phyloP scores from a whole-genome alignment of 2,797 vertebrate genomes.

The Microcaecilia unicolor region DNA sequence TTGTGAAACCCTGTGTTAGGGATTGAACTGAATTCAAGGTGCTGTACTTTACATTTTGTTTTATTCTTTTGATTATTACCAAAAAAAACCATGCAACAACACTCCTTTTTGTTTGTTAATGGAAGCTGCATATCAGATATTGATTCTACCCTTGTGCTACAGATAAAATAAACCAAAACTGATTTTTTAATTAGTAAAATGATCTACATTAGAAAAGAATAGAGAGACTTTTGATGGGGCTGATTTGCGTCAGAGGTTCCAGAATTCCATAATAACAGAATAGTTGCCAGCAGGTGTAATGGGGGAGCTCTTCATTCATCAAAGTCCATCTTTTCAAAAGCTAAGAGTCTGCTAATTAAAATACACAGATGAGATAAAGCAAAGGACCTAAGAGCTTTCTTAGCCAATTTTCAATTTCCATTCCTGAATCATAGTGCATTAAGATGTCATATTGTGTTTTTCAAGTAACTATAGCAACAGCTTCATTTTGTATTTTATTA shows the following conservation, averaged over 20 bases:
- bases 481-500: neutral
- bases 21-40: no score
- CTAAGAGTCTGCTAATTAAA: constrained; percentile 21
- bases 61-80: neutral
- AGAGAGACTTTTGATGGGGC: neutral
- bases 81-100: no score
- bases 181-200: constrained; percentile 8
- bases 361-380: constrained; percentile 6
- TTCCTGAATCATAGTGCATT: constrained; percentile 2
- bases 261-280: constrained; percentile 2
- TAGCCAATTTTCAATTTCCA: constrained; percentile 23
- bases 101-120: no score
- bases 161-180: neutral
- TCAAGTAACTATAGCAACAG: constrained; percentile 18
- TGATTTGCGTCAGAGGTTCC: constrained; percentile 1
- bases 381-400: constrained; percentile 5
- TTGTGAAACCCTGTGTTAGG: no score
- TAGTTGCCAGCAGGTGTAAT: constrained; percentile 4
- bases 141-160: neutral
- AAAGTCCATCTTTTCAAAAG: constrained; percentile 1
- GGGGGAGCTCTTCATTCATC: constrained; percentile 4
- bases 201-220: constrained; percentile 8
- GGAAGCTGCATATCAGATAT: neutral
- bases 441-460: constrained; percentile 8
- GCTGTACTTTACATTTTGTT: no score